phyloP scores from a whole-genome alignment of 2,797 vertebrate genomes.

The Buceros bicornis region DNA sequence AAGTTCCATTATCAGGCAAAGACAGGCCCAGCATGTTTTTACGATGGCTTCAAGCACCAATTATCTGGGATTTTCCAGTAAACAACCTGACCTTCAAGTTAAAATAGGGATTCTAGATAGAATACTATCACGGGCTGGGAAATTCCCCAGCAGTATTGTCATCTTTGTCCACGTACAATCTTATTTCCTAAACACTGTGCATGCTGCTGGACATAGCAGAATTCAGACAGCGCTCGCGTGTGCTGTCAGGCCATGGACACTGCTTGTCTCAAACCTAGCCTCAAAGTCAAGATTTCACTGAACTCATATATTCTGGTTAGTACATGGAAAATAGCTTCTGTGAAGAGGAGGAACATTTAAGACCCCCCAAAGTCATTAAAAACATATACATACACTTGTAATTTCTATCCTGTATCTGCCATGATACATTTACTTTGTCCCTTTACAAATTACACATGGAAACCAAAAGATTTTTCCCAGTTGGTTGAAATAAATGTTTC shows the following conservation, averaged over 20 bases:
- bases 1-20: slow-evolving; percentile 41
- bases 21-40: slow-evolving; percentile 21
- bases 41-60: background rate
- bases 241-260: background rate
- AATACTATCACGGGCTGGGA: background rate
- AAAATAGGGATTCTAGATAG: background rate
- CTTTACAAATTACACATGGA: background rate
- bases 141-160: background rate
- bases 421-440: background rate
- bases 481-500: background rate
- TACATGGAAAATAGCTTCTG: background rate
- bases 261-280: background rate
- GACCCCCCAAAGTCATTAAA: background rate
- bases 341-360: background rate
- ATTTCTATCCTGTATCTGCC: background rate
- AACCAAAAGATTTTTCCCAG: background rate
- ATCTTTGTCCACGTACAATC: background rate
- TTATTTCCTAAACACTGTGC: background rate
- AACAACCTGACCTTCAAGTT: background rate
- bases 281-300: background rate
- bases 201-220: background rate
- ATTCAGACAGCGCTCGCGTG: background rate
- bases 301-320: background rate
- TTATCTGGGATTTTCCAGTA: slow-evolving; percentile 46
- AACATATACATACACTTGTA: background rate